Conservation (phyloP, 1,140 invertebrate species). For the Dinoponera quadriceps region DNA sequence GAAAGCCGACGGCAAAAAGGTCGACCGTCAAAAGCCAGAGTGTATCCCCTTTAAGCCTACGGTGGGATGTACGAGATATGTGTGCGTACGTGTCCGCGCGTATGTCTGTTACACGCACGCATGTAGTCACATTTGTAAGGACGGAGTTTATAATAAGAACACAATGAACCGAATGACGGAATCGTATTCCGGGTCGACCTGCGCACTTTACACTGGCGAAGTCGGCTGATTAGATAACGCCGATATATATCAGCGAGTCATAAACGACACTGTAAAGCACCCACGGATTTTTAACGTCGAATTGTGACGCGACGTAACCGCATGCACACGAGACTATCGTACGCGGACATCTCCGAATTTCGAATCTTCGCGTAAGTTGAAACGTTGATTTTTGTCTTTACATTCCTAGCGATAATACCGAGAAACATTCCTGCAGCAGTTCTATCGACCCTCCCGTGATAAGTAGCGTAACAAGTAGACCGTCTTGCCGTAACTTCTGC, state of each 20-base stretch:
- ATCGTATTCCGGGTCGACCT: slow-evolving; percentile 51
- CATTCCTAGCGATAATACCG: no score
- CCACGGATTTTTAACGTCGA: slow-evolving; percentile 34
- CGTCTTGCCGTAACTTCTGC: no score
- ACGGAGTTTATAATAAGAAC: slow-evolving; percentile 56
- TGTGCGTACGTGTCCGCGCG: no score
- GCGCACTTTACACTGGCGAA: slow-evolving; percentile 41
- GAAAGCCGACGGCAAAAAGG: slow-evolving; percentile 52
- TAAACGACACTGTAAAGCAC: slow-evolving; percentile 24
- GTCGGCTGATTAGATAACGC: slow-evolving; percentile 49
- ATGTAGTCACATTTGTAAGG: not conserved
- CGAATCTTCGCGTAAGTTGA: no score
- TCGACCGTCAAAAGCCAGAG: slow-evolving; percentile 62
- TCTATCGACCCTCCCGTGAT: no score
- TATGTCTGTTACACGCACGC: not conserved
- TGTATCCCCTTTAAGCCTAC: slow-evolving; percentile 68
- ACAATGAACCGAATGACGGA: slow-evolving; percentile 42
- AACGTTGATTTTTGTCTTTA: no score
- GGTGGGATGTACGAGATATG: not conserved
- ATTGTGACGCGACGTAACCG: slow-evolving; percentile 7
- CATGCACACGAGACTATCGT: not conserved
- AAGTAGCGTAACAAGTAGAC: no score
- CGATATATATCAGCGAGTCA: slow-evolving; percentile 8
- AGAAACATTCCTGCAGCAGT: no score
- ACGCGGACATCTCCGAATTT: no score